A percentile compares a stretch with the other conserved stretches of the same genome.
These are phyloP conservation scores for Thalassophryne amazonica DNA, from an alignment of 2,797 vertebrate species.

Conservation along the genomic window DNA sequence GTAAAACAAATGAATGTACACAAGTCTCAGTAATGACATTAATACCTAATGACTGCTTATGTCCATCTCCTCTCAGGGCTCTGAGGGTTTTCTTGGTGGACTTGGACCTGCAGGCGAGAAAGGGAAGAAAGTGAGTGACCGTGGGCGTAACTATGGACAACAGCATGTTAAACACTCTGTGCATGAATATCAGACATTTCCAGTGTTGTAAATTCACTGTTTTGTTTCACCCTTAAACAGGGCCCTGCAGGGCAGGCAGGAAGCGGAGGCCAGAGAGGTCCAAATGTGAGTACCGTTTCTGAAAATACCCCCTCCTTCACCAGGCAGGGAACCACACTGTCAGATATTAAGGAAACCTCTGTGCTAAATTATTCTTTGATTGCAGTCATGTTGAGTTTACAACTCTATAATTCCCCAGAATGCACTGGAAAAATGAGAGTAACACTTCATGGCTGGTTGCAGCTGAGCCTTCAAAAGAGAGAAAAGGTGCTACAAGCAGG, in stretches of 20 bases:
- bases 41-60: background rate
- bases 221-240: constrained; percentile 62
- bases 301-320: background rate
- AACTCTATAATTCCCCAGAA: no score
- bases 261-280: constrained; percentile 88
- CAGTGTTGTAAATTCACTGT: background rate
- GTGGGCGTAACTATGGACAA: no score
- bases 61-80: constrained; percentile 75
- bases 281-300: constrained; percentile 81
- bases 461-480: no score
- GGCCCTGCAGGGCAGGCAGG: constrained; percentile 90
- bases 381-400: no score
- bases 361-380: no score
- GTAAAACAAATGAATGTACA: constrained; percentile 50
- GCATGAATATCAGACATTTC: no score
- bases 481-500: no score
- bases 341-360: no score
- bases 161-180: no score
- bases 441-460: no score
- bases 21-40: background rate
- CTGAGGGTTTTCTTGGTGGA: constrained; percentile 89
- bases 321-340: background rate
- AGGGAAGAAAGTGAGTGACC: constrained; percentile 86
- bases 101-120: constrained; percentile 87
- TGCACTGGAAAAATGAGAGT: no score